Evolutionary conservation across 2,888 invertebrate genomes (phyloP), one percentile per base, ranked within the genome.

Genomic region (Chrysolina oricalcia): DNA sequence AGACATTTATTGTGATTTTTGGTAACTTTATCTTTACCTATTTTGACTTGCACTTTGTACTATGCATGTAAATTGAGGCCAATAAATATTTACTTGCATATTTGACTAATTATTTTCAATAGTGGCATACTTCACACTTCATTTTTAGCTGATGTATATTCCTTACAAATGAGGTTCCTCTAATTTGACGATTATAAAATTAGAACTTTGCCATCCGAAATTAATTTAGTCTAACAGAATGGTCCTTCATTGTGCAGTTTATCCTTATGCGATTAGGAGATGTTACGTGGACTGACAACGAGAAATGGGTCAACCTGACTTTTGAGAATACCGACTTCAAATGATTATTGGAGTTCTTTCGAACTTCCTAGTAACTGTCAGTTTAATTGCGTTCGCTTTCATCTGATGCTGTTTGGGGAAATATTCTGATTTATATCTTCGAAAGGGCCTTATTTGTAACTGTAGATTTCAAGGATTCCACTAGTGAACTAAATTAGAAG

Each of bases 281-380:
- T 53, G 3, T 53, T 10, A 53, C 19, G 2, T 53, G 53, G 19
- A 53, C 53, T 21, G 53, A 53, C 50, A 53, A n/a, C 48, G 48
- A 48, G 17, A 48, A 48, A 21, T 53, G 11, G 19, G 21, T 10
- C 19, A 13, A 53, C 19, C 35, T 35, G 35, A 35, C 35, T 35
- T 35, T 35, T 35, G 35, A 35, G 6, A 35, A 35, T 6, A 35
- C 21, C 53, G 13, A 21, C 53, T 4, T 11, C 21, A 21, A 21
- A 21, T 53, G 21, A 53, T 53, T 53, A 53, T 53, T 53, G 19
- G 21, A 53, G 53, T 53, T 53, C 21, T 53, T 53, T 53, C 11
- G 11, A 53, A 13, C 53, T 17, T 53, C 1, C 53, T 53, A 53
- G 53, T 21, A 21, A 23, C 53, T 21, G 21, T 21, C 53, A 19